These are phyloP conservation scores for Ichneumon xanthorius DNA, from an alignment of 2,888 invertebrate species.

Conservation along the genomic window DNA sequence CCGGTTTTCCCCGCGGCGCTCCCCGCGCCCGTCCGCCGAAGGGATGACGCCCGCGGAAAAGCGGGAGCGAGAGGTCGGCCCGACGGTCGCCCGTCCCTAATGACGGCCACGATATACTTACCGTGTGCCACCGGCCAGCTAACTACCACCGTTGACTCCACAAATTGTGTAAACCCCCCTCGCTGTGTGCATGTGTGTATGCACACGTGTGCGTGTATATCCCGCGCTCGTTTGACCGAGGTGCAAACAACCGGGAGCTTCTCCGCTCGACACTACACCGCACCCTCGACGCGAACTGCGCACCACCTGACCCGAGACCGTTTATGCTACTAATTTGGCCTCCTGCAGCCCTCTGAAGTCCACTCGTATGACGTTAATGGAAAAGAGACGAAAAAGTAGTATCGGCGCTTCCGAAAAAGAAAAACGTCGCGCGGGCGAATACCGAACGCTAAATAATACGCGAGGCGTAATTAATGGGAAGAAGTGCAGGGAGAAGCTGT, in stretches of 20 bases:
- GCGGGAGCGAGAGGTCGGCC: not conserved
- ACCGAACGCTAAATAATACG: conserved; percentile 15
- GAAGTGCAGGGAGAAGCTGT: not conserved
- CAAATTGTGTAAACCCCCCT: conserved; percentile 66
- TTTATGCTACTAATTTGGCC: conserved; percentile 42
- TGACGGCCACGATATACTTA: conserved; percentile 69
- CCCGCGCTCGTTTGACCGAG: conserved; percentile 56
- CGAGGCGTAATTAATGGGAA: not conserved
- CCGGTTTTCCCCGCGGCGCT: conserved; percentile 74
- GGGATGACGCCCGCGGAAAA: conserved; percentile 55
- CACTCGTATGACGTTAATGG: conserved; percentile 29
- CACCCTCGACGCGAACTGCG: conserved; percentile 24
- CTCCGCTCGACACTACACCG: conserved; percentile 19
- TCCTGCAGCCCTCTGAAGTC: conserved; percentile 32
- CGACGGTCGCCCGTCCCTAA: conserved; percentile 64
- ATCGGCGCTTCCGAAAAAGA: not conserved
- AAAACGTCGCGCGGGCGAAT: not conserved
- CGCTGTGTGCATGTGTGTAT: not conserved
- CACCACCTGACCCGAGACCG: conserved; percentile 27
- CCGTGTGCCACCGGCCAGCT: conserved; percentile 55
- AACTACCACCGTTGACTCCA: conserved; percentile 63
- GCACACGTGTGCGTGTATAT: not conserved
- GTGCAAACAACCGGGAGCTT: conserved; percentile 48
- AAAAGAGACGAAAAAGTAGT: not conserved
- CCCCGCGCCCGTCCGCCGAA: conserved; percentile 54